These are phyloP conservation scores for Napeogenes sylphis DNA, from an alignment of 2,888 invertebrate species.

Conservation along the genomic window DNA sequence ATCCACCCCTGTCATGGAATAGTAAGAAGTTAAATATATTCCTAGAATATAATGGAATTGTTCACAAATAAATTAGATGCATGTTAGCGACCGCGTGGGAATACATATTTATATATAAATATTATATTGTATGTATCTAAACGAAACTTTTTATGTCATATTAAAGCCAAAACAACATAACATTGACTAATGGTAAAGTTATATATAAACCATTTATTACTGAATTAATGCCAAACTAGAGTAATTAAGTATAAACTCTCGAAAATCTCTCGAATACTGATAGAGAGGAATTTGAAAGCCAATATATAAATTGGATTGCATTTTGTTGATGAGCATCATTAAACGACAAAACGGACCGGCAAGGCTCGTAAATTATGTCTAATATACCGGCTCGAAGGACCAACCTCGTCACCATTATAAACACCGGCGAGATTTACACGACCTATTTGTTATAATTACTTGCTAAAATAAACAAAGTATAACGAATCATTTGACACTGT, in stretches of 20 bases:
- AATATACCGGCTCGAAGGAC: slow-evolving; percentile 37
- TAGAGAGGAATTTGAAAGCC: slow-evolving; percentile 14
- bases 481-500: slow-evolving; percentile 63
- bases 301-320: slow-evolving; percentile 57
- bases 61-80: no score
- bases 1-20: slow-evolving; percentile 68
- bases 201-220: background rate
- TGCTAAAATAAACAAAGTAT: slow-evolving; percentile 59
- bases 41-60: no score
- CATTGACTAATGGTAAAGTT: no score
- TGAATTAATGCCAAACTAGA: background rate
- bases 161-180: no score
- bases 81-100: no score
- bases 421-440: slow-evolving; percentile 43
- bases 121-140: no score
- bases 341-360: slow-evolving; percentile 43
- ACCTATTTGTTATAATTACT: slow-evolving; percentile 62
- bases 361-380: slow-evolving; percentile 54
- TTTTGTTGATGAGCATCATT: slow-evolving; percentile 48
- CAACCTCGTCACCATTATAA: slow-evolving; percentile 45
- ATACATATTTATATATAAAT: no score
- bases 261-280: background rate
- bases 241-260: background rate
- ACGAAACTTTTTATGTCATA: no score
- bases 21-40: slow-evolving; percentile 38